Percentiles rank a stretch among this genome's conserved stretches.
phyloP scores from a whole-genome alignment of 2,113 vertebrate species.

The Felis chaus region DNA sequence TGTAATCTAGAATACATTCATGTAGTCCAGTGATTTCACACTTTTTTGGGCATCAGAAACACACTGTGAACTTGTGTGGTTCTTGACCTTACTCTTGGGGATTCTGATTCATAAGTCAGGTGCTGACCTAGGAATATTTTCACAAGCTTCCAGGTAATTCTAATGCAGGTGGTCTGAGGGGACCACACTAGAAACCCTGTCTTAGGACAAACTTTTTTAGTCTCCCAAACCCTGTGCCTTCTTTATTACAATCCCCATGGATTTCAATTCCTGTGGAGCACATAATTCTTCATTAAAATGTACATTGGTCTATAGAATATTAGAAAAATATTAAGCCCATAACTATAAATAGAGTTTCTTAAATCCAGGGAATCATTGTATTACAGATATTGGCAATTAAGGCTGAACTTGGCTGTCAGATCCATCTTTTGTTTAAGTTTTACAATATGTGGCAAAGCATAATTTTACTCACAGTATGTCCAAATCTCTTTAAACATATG shows the following conservation, averaged over 20 bases:
- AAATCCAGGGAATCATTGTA: background rate
- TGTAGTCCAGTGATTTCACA: background rate
- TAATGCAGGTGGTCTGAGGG: background rate
- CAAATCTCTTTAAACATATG: background rate
- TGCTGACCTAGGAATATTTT: background rate
- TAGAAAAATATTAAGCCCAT: background rate
- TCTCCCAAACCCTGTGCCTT: background rate
- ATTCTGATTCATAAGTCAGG: background rate
- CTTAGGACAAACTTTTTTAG: background rate
- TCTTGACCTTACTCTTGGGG: background rate
- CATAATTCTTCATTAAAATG: slow-evolving; percentile 27
- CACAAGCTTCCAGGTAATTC: background rate
- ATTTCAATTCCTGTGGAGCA: background rate
- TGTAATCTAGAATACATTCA: slow-evolving; percentile 15
- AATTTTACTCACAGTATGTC: background rate
- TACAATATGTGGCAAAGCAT: background rate
- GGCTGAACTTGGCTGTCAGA: background rate
- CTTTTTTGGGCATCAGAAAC: background rate
- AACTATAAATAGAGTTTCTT: slow-evolving; percentile 19
- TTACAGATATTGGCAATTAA: slow-evolving; percentile 25
- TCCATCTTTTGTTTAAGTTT: slow-evolving; percentile 18
- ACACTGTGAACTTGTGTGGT: background rate
- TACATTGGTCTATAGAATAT: background rate
- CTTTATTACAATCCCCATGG: background rate
- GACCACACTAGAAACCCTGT: background rate